Evolutionary conservation across 2,888 invertebrate species (phyloP).

Genomic region (Malacosoma neustria): DNA sequence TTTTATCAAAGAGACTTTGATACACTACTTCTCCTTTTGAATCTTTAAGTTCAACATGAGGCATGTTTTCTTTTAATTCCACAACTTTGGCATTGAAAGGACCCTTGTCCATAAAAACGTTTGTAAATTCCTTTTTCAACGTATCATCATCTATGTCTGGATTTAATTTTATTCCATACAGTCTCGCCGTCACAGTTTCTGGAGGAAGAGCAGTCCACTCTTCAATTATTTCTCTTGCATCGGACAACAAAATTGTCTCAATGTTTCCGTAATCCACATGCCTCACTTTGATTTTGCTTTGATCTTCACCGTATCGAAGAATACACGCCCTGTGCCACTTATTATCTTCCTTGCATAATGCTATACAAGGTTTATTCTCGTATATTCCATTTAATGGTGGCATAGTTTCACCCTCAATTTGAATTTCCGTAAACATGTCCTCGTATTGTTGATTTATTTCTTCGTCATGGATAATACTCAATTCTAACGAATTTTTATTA

Average conservation of each 20-base stretch:
- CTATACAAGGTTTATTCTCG: conserved; percentile 76
- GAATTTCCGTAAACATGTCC: conserved; percentile 64
- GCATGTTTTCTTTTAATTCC: conserved; percentile 19
- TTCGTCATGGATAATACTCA: conserved; percentile 44
- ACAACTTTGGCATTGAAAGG: conserved; percentile 45
- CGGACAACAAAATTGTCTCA: conserved; percentile 57
- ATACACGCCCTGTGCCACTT: conserved; percentile 84
- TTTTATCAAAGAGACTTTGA: conserved; percentile 35
- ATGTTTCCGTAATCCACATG: conserved; percentile 86
- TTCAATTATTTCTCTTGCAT: conserved; percentile 62
- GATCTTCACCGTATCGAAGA: conserved; percentile 52
- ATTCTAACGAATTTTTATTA: conserved; percentile 34
- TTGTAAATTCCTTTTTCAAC: conserved; percentile 33
- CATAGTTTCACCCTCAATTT: conserved; percentile 47
- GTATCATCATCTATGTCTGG: conserved; percentile 33
- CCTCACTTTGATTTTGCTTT: conserved; percentile 70
- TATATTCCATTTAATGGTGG: conserved; percentile 53
- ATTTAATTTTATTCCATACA: conserved; percentile 48
- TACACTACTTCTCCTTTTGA: conserved; percentile 35
- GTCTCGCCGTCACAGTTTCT: conserved; percentile 58
- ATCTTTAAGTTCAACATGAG: conserved; percentile 43
- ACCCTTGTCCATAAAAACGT: conserved; percentile 41
- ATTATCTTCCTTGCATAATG: conserved; percentile 75
- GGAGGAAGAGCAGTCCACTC: conserved; percentile 70
- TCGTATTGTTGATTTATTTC: conserved; percentile 57